Percentiles rank a stretch among this genome's conserved stretches.
Conservation (phyloP, 2,888 invertebrate genomes). For the Dione vanillae region DNA sequence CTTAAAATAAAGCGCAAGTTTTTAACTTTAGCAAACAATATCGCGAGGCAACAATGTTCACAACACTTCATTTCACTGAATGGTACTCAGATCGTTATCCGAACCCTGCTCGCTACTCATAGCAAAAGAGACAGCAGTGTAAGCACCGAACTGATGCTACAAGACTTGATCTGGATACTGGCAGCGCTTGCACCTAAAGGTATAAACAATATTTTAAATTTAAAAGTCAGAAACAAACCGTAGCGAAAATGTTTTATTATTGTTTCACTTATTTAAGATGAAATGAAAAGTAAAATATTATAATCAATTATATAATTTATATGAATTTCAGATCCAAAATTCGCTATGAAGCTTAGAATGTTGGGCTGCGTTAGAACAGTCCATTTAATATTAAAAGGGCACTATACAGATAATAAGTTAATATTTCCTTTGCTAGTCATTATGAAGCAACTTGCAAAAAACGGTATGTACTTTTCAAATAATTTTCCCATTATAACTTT, state of each 20-base stretch:
- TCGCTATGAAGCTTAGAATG: conserved; percentile 86
- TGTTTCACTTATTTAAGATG: neutral
- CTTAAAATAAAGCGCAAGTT: neutral
- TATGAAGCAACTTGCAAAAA: conserved; percentile 85
- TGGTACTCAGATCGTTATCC: conserved; percentile 84
- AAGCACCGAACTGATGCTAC: conserved; percentile 80
- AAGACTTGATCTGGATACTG: conserved; percentile 85
- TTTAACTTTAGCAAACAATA: conserved; percentile 79
- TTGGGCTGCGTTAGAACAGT: conserved; percentile 85
- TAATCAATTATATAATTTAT: neutral
- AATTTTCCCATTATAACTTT: conserved; percentile 6
- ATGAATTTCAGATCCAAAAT: conserved; percentile 83
- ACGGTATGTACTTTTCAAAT: conserved; percentile 71
- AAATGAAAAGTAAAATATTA: neutral
- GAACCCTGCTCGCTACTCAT: conserved; percentile 80
- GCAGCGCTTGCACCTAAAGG: conserved; percentile 84
- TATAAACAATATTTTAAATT: conserved; percentile 50
- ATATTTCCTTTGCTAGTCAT: conserved; percentile 84
- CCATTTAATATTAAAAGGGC: conserved; percentile 84
- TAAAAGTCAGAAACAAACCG: neutral
- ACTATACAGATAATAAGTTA: conserved; percentile 84
- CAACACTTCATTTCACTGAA: conserved; percentile 81
- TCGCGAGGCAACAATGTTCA: conserved; percentile 77
- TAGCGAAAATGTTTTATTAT: neutral
- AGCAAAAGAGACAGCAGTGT: conserved; percentile 80